A percentile compares a stretch with the other conserved stretches of the same genome.
These are phyloP conservation scores for Enteromius radiatus DNA, from an alignment of 2,797 vertebrate species.

Conservation along the genomic window DNA sequence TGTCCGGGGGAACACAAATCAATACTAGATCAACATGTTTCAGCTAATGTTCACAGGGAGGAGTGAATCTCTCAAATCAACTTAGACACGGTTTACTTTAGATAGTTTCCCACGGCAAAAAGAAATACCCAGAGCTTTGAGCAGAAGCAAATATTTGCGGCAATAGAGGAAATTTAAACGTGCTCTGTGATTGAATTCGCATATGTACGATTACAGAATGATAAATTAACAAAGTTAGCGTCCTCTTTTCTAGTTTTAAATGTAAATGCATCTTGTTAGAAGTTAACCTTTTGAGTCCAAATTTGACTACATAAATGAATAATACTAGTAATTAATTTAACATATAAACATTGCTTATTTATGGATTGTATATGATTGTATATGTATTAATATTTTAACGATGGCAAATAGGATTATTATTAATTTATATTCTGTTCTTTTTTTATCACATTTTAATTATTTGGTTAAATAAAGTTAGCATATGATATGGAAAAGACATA, in stretches of 20 bases:
- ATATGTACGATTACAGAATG: constrained; percentile 5
- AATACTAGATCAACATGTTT: constrained; percentile 80
- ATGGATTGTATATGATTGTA: not conserved
- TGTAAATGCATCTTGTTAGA: constrained; percentile 16
- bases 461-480: not conserved
- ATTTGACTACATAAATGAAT: not conserved
- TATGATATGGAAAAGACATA: not conserved
- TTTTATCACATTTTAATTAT: not conserved
- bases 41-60: constrained; percentile 69
- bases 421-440: not conserved
- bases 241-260: constrained; percentile 1
- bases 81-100: constrained; percentile 77
- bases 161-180: not conserved
- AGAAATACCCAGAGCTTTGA: constrained; percentile 60
- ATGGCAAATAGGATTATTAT: not conserved
- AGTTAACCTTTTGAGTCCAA: not conserved
- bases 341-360: not conserved
- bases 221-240: constrained; percentile 18
- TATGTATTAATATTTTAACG: not conserved
- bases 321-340: not conserved
- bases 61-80: constrained; percentile 69
- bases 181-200: constrained; percentile 16
- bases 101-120: constrained; percentile 66
- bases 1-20: constrained; percentile 72
- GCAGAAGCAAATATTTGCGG: constrained; percentile 17